Base-by-base conservation (phyloP, 2,888 invertebrate genomes). In the Tribolium freemani region DNA sequence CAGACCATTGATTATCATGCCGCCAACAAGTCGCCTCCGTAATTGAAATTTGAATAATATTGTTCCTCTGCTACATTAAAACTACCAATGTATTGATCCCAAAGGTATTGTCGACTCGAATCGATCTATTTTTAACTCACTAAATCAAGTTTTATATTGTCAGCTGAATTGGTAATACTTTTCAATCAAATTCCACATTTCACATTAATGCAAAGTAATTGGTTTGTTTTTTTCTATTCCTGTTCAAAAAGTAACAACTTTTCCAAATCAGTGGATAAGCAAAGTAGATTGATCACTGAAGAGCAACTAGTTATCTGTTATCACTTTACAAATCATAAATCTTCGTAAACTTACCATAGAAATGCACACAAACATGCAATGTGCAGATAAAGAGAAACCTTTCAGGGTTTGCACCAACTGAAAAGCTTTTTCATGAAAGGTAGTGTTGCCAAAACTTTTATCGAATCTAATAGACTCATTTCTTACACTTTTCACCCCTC, bases 21-120 rank as follows among this genome's bases (percentile, higher is more conserved):
- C 66, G 73, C 73, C 73, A 69, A 69, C 73, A 73, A 73, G 73
- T 73, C 73, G 73, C 66, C 73, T 63, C 45, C 60, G 26, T 66
- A 73, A 73, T 73, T 73, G 58, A 50, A 73, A 73, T 73, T 53
- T 73, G 58, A 69, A 69, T 73, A 64, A 30, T 68, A 58, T 69
- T 64, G 48, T 67, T 6, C 68, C 46, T 57, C 48, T 54, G n/a
- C 30, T 31, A 11, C 64, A 38, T 64, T 38, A 64, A 60, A 51
- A 54, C 64, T 54, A 64, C 11, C 30, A 16, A 16, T 64, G 5
- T 38, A 64, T 64, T 53, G 64, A 64, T 64, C 30, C 5, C 9
- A 10, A 38, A 16, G 44, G 26, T 53, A 51, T 10, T 10, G 44
- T 50, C 16, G 16, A 2, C 2, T 16, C 11, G 20, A 54, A 48